Evolutionary conservation across 2,113 vertebrate species (phyloP).

Genomic region (Petroica traversi): DNA sequence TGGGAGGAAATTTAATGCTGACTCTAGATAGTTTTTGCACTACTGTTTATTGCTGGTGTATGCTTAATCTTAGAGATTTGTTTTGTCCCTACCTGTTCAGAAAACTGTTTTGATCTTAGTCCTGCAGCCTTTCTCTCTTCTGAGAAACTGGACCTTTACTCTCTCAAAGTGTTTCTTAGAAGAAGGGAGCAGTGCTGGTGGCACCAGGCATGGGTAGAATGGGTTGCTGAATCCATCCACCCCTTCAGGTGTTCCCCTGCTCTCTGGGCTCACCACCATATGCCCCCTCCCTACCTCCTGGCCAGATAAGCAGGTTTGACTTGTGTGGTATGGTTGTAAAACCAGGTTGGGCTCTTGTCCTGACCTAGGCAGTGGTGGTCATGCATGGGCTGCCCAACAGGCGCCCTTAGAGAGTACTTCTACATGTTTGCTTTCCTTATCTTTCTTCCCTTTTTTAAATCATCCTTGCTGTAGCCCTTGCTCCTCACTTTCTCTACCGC

Average conservation of each 20-base stretch:
- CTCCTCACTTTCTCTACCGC: neutral
- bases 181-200: neutral
- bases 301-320: neutral
- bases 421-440: neutral
- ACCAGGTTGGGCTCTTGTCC: neutral
- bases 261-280: neutral
- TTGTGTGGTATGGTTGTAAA: neutral
- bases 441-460: neutral
- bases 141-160: neutral
- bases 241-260: neutral
- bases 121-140: neutral
- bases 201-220: neutral
- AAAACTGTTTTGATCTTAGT: neutral
- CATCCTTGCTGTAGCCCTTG: neutral
- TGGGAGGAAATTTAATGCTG: neutral
- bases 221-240: neutral
- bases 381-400: neutral
- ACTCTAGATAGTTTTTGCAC: neutral
- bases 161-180: neutral
- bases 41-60: neutral
- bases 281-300: neutral
- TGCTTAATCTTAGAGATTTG: neutral
- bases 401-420: neutral
- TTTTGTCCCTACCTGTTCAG: neutral
- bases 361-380: accelerated